A percentile compares a stretch with the other conserved stretches of the same genome.
phyloP scores from a whole-genome alignment of 2,113 vertebrate species.

The Sylvilagus bachmani region DNA sequence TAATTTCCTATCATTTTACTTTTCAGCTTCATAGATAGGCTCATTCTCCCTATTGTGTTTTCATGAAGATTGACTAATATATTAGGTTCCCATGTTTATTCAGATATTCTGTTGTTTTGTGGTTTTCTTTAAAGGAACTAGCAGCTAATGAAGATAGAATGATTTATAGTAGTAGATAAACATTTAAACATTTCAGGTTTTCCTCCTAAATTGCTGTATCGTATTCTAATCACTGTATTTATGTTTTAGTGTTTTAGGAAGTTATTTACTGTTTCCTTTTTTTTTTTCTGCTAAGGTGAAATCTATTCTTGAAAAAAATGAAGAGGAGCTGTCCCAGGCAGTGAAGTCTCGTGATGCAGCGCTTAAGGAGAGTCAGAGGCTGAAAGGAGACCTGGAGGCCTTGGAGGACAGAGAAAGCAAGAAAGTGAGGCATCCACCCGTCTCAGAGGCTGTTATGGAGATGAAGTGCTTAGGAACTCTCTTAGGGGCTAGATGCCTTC shows the following conservation, averaged over 20 bases:
- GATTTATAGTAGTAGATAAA: not conserved
- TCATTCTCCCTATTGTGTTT: not conserved
- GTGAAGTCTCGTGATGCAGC: constrained; percentile 77
- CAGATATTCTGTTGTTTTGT: not conserved
- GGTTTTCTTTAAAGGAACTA: constrained; percentile 23
- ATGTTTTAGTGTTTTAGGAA: not conserved
- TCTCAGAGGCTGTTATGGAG: not conserved
- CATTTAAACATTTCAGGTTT: constrained; percentile 19
- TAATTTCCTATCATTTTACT: not conserved
- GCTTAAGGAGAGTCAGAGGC: constrained; percentile 80
- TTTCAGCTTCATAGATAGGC: not conserved
- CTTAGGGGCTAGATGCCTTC: not conserved
- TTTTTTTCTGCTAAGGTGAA: constrained; percentile 79
- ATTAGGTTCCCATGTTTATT: too few species aligned
- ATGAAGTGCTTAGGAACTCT: not conserved
- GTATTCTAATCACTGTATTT: not conserved
- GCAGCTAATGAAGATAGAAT: not conserved
- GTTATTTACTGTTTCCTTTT: not conserved
- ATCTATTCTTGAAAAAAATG: constrained; percentile 79
- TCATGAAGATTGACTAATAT: not conserved
- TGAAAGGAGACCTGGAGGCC: constrained; percentile 80
- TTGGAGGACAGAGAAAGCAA: constrained; percentile 81
- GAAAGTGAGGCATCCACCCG: constrained; percentile 69
- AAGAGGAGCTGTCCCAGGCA: constrained; percentile 79
- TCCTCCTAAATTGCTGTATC: constrained; percentile 14